Base-by-base conservation (phyloP, 2,888 invertebrate genomes). In the Pelosia muscerda region DNA sequence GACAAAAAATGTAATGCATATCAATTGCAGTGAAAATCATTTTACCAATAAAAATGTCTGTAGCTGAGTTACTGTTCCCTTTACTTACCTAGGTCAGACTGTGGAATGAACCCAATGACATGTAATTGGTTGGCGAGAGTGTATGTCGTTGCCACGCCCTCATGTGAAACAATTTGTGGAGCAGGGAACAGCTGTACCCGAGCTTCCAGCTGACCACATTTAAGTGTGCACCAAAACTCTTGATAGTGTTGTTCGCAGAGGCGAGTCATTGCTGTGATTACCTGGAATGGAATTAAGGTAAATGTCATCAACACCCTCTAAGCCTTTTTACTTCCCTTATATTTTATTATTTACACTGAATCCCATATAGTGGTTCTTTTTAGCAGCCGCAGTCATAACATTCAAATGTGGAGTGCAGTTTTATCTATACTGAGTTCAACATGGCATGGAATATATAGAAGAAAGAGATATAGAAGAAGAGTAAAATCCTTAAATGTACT, bases 91-190 rank as follows among this genome's bases (percentile, higher is more conserved):
- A 99, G 96, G 86, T 99, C 99, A 4, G 97, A 96, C 11, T 98
- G 96, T n/a, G 97, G 96, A 63, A 99, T 92, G 86, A 98, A 99
- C 0, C 99, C 99, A 85, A 98, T 96, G 23, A 99, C 96, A 86
- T 97, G 97, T 65, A 99, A 95, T 63, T 96, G 96, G 69, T 96
- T 96, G 0, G 97, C 96, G 64, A 98, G 94, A 0, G 90, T 89
- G 72, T 95, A 96, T 4, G 87, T 87, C 92, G 95, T 69, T 93
- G 96, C 73, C 91, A 95, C 70, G 88, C 94, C 86, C 95, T 97
- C 97, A 84, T 97, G 97, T 0, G 96, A 92, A 26, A 96, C 93
- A 0, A 96, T 95, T 90, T 96, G 92, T 25, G 95, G 94, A 5
- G 93, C 87, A 0, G 95, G 95, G 70, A 93, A 94, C 78, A 95